Base-by-base conservation (phyloP, 2,888 invertebrate species). In the Torymus texanus region DNA sequence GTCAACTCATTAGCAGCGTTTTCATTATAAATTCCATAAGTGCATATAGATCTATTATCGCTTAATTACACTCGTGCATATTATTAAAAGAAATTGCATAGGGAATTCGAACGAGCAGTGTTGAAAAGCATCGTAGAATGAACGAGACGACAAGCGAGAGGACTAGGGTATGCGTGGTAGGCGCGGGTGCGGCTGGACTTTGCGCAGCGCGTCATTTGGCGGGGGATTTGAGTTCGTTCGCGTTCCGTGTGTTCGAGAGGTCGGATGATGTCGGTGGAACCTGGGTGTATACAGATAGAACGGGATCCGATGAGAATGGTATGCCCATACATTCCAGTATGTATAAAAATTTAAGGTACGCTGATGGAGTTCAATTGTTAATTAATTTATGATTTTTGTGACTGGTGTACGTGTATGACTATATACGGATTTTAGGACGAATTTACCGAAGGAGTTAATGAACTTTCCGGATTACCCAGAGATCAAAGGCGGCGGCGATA, bases 311-410 rank as follows among this genome's bases (percentile, higher is more conserved):
- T 85, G 92, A 94, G 86, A 93, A 94, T 88, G 96, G 96, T 0
- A 91, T 95, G 74, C 95, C 95, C 0, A 93, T 97, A 14, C 97
- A 97, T 88, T 95, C 97, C 76, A 96, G 97, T 91, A 97, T 98
- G 96, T 98, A 98, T 88, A 94, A 95, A 87, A 95, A 95, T 87
- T 92, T 98, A 80, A 94, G 94, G 97, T 97, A 88, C 10, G 10
- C 10, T 8, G 41, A 8, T 41, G 41, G 1, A 41, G 10, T 41
- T 1, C 41, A 8, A 41, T 8, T 41, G 10, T 41, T 41, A 41
- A 41, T 4, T 41, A 41, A 41, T 41, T 41, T 8, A 41, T 41
- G 4, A 8, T 29, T 29, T 5, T 29, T 29, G 5, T 41, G 41
- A 8, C 1, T 41, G 5, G 41, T 8, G 4, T 29, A 41, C 8